Percentiles rank a stretch among this genome's conserved stretches.
Conservation (phyloP, 2,797 vertebrate species). For the Pangasius larnaudii region DNA sequence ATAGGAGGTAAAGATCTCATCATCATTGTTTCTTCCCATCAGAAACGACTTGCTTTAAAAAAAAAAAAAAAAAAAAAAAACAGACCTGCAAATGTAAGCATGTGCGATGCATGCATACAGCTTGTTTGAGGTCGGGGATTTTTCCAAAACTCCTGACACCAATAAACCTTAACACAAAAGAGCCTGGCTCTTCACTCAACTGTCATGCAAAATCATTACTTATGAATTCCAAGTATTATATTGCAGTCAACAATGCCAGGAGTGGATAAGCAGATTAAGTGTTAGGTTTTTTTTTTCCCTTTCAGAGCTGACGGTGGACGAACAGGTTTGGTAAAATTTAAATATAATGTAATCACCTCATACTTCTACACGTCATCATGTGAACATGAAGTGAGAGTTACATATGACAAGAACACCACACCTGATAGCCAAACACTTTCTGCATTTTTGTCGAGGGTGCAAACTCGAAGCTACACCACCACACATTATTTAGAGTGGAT, state of each 20-base stretch:
- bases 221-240: slow-evolving; percentile 1
- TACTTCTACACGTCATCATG: background rate
- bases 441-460: background rate
- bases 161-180: slow-evolving; percentile 17
- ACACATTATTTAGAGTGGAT: too few relatives aligned
- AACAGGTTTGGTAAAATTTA: background rate
- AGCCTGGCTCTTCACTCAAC: background rate
- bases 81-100: background rate
- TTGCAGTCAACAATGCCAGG: background rate
- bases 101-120: background rate
- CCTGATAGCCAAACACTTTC: background rate
- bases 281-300: background rate
- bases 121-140: background rate
- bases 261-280: background rate
- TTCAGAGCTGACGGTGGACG: background rate
- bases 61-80: background rate
- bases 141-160: slow-evolving; percentile 31
- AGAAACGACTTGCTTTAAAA: background rate
- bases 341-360: background rate
- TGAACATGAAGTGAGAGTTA: background rate
- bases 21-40: slow-evolving; percentile 5
- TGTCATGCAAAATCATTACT: slow-evolving; percentile 21
- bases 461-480: background rate
- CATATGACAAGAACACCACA: background rate
- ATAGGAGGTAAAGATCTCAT: slow-evolving; percentile 16